Evolutionary conservation across 1,140 invertebrate species (phyloP).

Genomic region (Microplitis mediator): DNA sequence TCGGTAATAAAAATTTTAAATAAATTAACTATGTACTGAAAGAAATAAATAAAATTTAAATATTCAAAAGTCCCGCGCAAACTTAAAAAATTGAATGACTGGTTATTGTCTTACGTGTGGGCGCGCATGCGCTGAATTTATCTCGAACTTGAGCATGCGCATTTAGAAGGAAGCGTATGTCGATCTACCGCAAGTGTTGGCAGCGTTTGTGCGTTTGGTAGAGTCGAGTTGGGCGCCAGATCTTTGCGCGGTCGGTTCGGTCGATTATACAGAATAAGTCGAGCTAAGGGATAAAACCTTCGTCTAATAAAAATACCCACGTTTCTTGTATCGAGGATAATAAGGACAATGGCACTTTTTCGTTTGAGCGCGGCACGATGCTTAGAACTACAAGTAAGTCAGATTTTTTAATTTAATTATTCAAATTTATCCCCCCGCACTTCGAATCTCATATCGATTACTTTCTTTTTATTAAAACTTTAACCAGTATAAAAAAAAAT

Average conservation of each 20-base stretch:
- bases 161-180: neutral
- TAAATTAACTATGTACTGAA: too few relatives aligned
- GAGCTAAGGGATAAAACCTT: conserved; percentile 15
- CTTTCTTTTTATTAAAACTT: neutral
- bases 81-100: neutral
- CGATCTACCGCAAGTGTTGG: neutral
- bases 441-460: neutral
- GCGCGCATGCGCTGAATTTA: neutral
- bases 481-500: too few relatives aligned
- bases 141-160: neutral
- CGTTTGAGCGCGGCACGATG: conserved; percentile 52
- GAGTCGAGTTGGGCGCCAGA: conserved; percentile 51
- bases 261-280: conserved; percentile 29
- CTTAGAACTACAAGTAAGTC: conserved; percentile 51
- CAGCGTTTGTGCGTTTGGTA: conserved; percentile 23
- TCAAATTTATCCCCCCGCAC: neutral
- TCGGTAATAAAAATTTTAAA: neutral
- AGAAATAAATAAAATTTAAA: too few relatives aligned
- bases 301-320: conserved; percentile 5
- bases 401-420: neutral
- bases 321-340: conserved; percentile 14
- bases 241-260: conserved; percentile 47
- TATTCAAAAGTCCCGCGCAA: neutral
- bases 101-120: neutral
- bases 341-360: conserved; percentile 58